phyloP scores from a whole-genome alignment of 2,888 invertebrate species.

The Drosophila rubida region DNA sequence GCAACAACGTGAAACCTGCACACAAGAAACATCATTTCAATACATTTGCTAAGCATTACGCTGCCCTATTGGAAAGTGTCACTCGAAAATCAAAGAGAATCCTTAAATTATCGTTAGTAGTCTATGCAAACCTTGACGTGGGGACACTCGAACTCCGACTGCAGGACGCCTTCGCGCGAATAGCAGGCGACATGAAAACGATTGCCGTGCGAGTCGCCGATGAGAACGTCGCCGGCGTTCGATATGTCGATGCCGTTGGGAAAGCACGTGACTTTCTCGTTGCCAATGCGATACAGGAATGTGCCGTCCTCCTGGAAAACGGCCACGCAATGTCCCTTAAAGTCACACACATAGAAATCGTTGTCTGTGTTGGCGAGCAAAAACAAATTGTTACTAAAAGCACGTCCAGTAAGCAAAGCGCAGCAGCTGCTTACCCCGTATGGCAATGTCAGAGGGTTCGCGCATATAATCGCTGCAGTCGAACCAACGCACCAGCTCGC shows the following conservation, averaged over 20 bases:
- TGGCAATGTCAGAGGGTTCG: conserved; percentile 98
- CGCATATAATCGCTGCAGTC: conserved; percentile 99
- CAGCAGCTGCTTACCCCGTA: conserved; percentile 92
- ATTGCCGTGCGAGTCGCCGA: conserved; percentile 99
- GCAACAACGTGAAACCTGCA: conserved; percentile 98
- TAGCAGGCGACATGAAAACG: conserved; percentile 98
- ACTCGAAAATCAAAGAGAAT: neutral
- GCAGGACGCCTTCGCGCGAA: conserved; percentile 93
- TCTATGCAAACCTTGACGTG: conserved; percentile 92
- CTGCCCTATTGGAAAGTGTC: neutral
- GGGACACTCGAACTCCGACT: conserved; percentile 98
- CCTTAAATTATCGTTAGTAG: neutral
- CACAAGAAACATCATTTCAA: neutral
- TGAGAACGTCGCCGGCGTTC: conserved; percentile 97
- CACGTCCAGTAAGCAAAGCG: too few species aligned
- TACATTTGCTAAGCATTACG: neutral
- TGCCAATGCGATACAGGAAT: conserved; percentile 96
- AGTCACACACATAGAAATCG: conserved; percentile 98
- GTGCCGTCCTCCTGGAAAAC: conserved; percentile 97
- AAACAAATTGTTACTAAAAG: too few species aligned
- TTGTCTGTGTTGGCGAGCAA: conserved; percentile 94
- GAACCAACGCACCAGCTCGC: conserved; percentile 97
- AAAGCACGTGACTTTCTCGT: conserved; percentile 97
- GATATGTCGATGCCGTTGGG: conserved; percentile 99
- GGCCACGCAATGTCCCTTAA: conserved; percentile 98